Percentiles rank a stretch among this genome's conserved stretches.
These are phyloP conservation scores for Glossosoma conforme DNA, from an alignment of 1,140 invertebrate species.

Conservation along the genomic window DNA sequence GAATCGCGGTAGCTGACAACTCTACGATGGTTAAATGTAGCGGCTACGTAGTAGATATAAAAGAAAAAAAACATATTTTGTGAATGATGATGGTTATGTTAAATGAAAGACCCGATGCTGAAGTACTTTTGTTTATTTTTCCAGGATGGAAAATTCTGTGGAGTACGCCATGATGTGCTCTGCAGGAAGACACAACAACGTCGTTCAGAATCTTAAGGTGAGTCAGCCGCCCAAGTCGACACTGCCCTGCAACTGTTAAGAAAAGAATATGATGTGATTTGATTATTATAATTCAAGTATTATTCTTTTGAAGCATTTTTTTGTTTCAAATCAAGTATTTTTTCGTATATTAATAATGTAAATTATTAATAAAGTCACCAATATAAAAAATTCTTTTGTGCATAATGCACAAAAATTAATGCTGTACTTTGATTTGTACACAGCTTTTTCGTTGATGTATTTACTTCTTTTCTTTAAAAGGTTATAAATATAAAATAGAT, in stretches of 20 bases:
- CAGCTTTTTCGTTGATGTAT: too few species aligned
- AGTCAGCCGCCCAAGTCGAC: constrained; percentile 16
- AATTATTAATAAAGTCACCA: neutral
- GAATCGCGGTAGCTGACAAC: too few species aligned
- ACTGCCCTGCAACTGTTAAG: constrained; percentile 24
- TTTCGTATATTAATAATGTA: neutral
- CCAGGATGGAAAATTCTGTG: constrained; percentile 48
- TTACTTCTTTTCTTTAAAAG: too few species aligned
- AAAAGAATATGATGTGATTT: neutral
- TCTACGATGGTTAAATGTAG: too few species aligned
- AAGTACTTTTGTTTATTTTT: constrained; percentile 25
- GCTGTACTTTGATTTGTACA: too few species aligned
- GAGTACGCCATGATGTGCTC: constrained; percentile 50
- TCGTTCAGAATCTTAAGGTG: constrained; percentile 38
- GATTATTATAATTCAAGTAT: neutral
- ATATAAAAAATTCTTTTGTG: too few species aligned
- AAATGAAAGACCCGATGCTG: too few species aligned
- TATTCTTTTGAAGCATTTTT: neutral
- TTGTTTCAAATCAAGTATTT: neutral
- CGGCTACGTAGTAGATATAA: too few species aligned
- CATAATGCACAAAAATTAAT: too few species aligned
- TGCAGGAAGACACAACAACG: constrained; percentile 40
- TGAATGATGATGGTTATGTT: too few species aligned
- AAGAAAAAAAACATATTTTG: too few species aligned
- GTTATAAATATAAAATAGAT: too few species aligned